phyloP scores from a whole-genome alignment of 2,888 invertebrate genomes.

The Athetis lepigone region DNA sequence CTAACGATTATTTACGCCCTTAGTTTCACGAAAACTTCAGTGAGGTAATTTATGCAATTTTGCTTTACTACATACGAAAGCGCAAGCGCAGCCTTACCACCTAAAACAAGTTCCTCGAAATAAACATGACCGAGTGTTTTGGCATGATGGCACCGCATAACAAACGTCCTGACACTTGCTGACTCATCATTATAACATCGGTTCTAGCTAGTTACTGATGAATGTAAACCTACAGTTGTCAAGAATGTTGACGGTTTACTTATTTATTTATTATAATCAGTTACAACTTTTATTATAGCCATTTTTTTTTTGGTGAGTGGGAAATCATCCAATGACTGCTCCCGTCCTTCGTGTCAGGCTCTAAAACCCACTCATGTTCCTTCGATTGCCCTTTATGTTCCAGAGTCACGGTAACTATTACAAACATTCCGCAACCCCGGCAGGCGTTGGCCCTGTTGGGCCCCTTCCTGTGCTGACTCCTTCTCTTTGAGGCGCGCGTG shows the following conservation, averaged over 20 bases:
- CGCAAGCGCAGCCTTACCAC: constrained; percentile 32
- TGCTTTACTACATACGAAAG: not conserved
- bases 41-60: not conserved
- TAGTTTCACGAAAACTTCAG: not conserved
- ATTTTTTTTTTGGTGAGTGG: too few species aligned
- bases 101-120: constrained; percentile 47
- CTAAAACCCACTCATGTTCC: too few species aligned
- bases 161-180: constrained; percentile 45
- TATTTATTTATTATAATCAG: constrained; percentile 2
- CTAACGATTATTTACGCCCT: too few species aligned
- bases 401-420: too few species aligned
- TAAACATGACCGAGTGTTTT: constrained; percentile 46
- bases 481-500: too few species aligned
- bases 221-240: constrained; percentile 31
- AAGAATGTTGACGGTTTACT: constrained; percentile 49
- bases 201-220: constrained; percentile 35
- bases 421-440: too few species aligned
- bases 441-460: too few species aligned
- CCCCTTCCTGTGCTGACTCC: too few species aligned
- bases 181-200: constrained; percentile 49
- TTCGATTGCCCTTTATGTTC: too few species aligned
- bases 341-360: too few species aligned
- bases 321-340: too few species aligned
- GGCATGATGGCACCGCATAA: constrained; percentile 48
- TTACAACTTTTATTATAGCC: too few species aligned